Evolutionary conservation across 2,888 invertebrate genomes (phyloP), one percentile per base, ranked within the genome.

Genomic region (Litoditis marina): DNA sequence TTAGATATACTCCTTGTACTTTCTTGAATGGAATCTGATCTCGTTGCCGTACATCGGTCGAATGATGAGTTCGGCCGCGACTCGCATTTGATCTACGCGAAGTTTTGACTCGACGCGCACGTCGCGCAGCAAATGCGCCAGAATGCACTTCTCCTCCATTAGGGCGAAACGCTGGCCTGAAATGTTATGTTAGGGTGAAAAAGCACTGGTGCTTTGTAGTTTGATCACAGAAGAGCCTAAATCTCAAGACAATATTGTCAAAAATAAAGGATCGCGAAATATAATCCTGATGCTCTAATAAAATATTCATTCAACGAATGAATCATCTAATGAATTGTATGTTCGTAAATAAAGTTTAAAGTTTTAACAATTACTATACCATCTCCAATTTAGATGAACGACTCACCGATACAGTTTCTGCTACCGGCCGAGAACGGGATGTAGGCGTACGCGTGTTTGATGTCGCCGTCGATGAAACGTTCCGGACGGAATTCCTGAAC

Each of bases 351-450:
- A n/a, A n/a, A n/a, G n/a, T n/a, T n/a, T n/a, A n/a, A n/a, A n/a
- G n/a, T n/a, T 13, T 13, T 36, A 13, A 36, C 36, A 13, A 13
- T 16, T 36, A 11, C 16, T 36, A 36, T 13, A 36, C 11, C 6
- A 27, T 30, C 22, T 44, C n/a, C n/a, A n/a, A n/a, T n/a, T n/a
- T n/a, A n/a, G n/a, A n/a, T n/a, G n/a, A n/a, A n/a, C n/a, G n/a
- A 46, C 66, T 73, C 66, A 85, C 85, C 86, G 47, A 86, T 86
- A 72, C 86, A 86, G 76, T 86, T 86, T 47, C 86, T 72, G 2
- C 83, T 78, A 4, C 86, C 86, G 30, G 86, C 86, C 8, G 85
- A 85, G 76, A 86, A 86, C 1, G 86, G 86, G 32, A 86, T 82
- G 74, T 84, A 86, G 19, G 84, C 79, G 73, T 80, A 86, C 1